These are phyloP conservation scores for Endomychus coccineus DNA, from an alignment of 2,888 invertebrate species.

Conservation along the genomic window DNA sequence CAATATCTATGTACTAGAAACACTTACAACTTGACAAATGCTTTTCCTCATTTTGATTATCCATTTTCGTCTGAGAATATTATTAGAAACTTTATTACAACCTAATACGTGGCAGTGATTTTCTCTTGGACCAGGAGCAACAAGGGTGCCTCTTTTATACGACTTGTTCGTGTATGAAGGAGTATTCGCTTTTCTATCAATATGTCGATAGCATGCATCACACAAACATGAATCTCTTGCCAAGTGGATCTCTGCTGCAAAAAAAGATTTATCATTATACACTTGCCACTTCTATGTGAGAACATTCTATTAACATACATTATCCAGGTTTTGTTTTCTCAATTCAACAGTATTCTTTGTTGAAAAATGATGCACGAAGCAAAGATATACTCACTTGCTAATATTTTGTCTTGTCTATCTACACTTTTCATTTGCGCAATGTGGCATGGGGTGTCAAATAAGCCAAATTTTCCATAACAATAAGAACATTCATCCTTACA, in stretches of 20 bases:
- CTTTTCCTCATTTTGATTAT: conserved; percentile 61
- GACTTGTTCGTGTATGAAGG: conserved; percentile 56
- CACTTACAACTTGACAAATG: conserved; percentile 54
- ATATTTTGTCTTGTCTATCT: conserved; percentile 73
- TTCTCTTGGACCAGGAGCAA: conserved; percentile 39
- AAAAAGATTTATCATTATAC: conserved; percentile 2
- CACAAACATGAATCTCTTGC: conserved; percentile 80
- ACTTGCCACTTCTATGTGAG: neutral
- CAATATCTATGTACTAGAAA: no score
- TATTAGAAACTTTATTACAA: conserved; percentile 53
- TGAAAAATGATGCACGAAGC: neutral
- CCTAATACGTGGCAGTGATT: conserved; percentile 58
- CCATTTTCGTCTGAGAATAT: conserved; percentile 65
- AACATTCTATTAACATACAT: conserved; percentile 1
- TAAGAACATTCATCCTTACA: conserved; percentile 83
- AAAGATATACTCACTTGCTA: conserved; percentile 54
- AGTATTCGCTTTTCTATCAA: conserved; percentile 72
- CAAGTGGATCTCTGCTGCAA: conserved; percentile 68
- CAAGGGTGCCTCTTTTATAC: conserved; percentile 35
- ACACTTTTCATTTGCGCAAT: conserved; percentile 78
- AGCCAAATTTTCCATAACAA: conserved; percentile 80
- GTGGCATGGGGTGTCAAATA: conserved; percentile 80
- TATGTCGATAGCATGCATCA: conserved; percentile 80
- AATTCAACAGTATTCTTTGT: neutral
- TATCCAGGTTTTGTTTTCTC: neutral